These are phyloP conservation scores for Todus mexicanus DNA, from an alignment of 2,797 vertebrate species.

Conservation along the genomic window DNA sequence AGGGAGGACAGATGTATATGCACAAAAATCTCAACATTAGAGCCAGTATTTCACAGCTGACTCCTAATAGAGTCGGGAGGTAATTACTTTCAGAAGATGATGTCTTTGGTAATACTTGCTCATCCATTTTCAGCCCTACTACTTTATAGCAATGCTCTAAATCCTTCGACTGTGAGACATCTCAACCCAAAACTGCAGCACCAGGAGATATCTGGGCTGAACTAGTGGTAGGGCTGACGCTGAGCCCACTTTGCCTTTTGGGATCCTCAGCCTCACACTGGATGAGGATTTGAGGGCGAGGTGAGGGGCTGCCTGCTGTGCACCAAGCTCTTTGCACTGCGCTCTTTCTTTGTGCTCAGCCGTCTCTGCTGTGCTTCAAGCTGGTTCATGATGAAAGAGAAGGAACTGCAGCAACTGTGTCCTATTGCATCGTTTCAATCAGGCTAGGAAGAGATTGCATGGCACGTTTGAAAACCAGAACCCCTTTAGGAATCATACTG, in stretches of 20 bases:
- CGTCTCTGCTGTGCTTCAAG: neutral
- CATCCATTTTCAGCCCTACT: neutral
- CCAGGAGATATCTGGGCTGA: neutral
- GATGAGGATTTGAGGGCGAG: neutral
- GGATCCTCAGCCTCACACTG: neutral
- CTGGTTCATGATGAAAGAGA: neutral
- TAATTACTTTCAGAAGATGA: neutral
- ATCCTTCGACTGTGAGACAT: neutral
- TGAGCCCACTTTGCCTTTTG: neutral
- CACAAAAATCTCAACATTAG: neutral
- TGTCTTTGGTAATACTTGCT: neutral
- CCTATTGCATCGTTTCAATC: neutral
- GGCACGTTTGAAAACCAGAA: neutral
- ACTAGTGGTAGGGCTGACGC: rapidly evolving
- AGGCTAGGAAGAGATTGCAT: neutral
- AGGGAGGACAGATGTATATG: neutral
- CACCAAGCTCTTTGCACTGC: neutral
- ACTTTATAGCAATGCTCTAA: neutral
- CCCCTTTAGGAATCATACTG: neutral
- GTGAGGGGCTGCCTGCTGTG: rapidly evolving
- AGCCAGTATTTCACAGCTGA: neutral
- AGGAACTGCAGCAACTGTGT: neutral
- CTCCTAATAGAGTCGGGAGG: neutral
- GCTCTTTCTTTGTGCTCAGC: neutral
- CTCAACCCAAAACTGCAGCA: neutral